Evolutionary conservation across 2,888 invertebrate genomes (phyloP).

Genomic region (Lathronympha strigana): DNA sequence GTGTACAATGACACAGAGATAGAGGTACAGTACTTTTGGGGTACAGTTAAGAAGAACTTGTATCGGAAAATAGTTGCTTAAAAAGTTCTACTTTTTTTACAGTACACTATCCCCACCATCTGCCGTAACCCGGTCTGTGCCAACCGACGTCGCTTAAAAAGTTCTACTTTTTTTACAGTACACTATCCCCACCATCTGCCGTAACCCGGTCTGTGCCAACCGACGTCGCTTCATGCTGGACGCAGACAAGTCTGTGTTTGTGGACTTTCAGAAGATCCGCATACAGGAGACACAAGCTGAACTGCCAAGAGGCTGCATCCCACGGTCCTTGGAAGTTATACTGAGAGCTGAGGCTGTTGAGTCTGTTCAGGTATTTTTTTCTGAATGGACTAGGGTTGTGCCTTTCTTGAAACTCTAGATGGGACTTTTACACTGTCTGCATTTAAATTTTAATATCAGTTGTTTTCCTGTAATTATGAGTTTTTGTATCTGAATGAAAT

Average conservation of each 20-base stretch:
- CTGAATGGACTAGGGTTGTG: too few relatives aligned
- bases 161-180: constrained; percentile 81
- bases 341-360: constrained; percentile 98
- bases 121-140: constrained; percentile 98
- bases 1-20: too few relatives aligned
- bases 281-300: constrained; percentile 99
- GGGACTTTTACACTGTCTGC: too few relatives aligned
- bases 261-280: constrained; percentile 99
- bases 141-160: too few relatives aligned
- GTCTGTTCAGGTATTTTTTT: constrained; percentile 90
- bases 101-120: constrained; percentile 97
- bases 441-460: too few relatives aligned
- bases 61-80: too few relatives aligned
- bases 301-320: constrained; percentile 97
- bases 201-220: constrained; percentile 98
- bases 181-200: constrained; percentile 97
- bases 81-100: constrained; percentile 38
- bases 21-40: too few relatives aligned
- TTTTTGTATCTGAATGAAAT: too few relatives aligned
- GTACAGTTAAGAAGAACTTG: too few relatives aligned
- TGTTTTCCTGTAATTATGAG: too few relatives aligned
- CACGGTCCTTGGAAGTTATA: constrained; percentile 97
- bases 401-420: too few relatives aligned
- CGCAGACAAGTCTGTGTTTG: constrained; percentile 96
- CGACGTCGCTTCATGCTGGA: constrained; percentile 95